Evolutionary conservation across 2,113 vertebrate species (phyloP), one percentile per base, ranked within the genome.

Genomic region (Anoura caudifer): DNA sequence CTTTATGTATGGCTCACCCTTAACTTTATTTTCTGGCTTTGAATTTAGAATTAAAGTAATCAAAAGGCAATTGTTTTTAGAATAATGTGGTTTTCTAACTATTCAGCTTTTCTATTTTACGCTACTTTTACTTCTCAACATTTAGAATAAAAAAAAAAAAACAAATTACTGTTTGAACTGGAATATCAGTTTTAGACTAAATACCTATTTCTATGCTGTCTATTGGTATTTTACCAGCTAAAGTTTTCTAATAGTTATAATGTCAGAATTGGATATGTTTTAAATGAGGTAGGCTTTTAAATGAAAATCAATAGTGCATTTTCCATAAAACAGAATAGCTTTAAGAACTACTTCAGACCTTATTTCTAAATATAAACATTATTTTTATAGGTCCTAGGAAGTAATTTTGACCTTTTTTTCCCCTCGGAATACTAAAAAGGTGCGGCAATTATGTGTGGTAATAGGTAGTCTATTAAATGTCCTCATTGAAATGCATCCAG

Each of bases 221-320:
- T 90, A 5, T 92, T 85, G 45, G 9, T 93, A 86, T 90, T 97
- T 97, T 96, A 91, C 22, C 43, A 84, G 26, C n/a, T 87, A 72
- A 94, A 75, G 92, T 97, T 33, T 95, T 73, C 69, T 90, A 70
- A 67, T 83, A 70, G 73, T 89, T 95, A 67, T 28, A 87, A 69
- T 87, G n/a, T 95, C 61, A 95, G 41, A 95, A 82, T 81, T 91
- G 92, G 52, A 36, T 90, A 84, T n/a, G 56, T 93, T 90, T 95
- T 97, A 96, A 96, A 79, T 90, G 73, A 95, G 54, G 54, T 88
- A 69, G 43, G 36, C 38, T 95, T 96, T 92, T 95, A 95, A 97
- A 88, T 96, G 87, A 95, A 95, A 96, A 96, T 95, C 87, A 85
- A 56, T 95, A 95, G 47, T 92, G 43, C 28, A 90, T 96, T 96